Percentiles rank a stretch among this genome's conserved stretches.
Conservation (phyloP, 2,797 vertebrate genomes). For the Vipera ursinii region DNA sequence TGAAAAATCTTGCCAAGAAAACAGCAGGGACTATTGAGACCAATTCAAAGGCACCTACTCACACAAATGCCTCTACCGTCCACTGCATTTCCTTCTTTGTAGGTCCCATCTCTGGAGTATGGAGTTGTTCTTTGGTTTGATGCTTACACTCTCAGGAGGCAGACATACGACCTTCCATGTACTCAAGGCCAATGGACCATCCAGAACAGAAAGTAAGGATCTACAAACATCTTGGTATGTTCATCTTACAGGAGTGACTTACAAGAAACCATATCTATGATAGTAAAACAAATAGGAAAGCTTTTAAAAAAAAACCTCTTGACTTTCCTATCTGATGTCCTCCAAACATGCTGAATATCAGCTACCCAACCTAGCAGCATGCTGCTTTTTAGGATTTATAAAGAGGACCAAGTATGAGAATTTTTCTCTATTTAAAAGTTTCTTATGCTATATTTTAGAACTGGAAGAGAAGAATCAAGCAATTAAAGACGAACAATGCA, state of each 20-base stretch:
- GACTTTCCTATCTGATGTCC: background rate
- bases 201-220: conserved; percentile 82
- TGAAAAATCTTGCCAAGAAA: background rate
- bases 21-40: background rate
- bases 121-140: conserved; percentile 88
- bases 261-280: background rate
- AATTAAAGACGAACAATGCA: background rate
- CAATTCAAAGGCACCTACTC: background rate
- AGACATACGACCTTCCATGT: conserved; percentile 78
- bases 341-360: background rate
- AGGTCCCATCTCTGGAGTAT: conserved; percentile 81
- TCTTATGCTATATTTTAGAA: background rate
- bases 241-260: background rate
- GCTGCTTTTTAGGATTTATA: background rate
- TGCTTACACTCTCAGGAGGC: conserved; percentile 82
- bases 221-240: background rate
- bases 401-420: background rate
- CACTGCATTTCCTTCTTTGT: conserved; percentile 6
- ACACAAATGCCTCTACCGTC: background rate
- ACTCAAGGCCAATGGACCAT: conserved; percentile 90
- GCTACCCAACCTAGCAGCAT: background rate
- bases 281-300: background rate
- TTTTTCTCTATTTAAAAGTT: background rate
- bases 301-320: background rate
- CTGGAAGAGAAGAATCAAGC: background rate